Conservation (phyloP, 2,797 vertebrate species). For the Salarias fasciatus region DNA sequence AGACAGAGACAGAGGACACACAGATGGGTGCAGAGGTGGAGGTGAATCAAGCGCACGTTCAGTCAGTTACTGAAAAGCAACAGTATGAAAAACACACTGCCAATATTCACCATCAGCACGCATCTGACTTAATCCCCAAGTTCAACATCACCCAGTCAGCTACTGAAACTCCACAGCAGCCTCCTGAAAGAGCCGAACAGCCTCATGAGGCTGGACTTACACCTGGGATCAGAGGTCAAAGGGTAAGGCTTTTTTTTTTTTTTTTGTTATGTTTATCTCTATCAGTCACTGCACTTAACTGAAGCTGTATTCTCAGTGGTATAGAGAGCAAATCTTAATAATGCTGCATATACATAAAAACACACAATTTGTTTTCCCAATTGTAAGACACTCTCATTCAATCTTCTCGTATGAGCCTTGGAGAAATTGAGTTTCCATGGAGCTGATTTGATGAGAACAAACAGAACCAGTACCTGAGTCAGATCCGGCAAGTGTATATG, state of each 20-base stretch:
- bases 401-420: conserved; percentile 34
- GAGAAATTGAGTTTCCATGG: conserved; percentile 55
- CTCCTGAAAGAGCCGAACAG: conserved; percentile 20
- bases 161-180: conserved; percentile 20
- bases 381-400: conserved; percentile 18
- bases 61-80: conserved; percentile 12
- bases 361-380: conserved; percentile 18
- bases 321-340: neutral
- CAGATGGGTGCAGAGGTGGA: conserved; percentile 7
- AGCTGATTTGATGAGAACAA: conserved; percentile 65
- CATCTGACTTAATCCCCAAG: conserved; percentile 23
- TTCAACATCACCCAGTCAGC: conserved; percentile 26
- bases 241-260: conserved; percentile 47
- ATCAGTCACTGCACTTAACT: neutral
- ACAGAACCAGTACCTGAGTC: too few species aligned
- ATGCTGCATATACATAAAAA: conserved; percentile 14
- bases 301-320: neutral
- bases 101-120: conserved; percentile 12
- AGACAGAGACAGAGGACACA: conserved; percentile 10
- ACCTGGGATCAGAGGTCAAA: conserved; percentile 53
- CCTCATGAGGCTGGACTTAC: neutral
- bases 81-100: conserved; percentile 2
- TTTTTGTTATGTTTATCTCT: neutral
- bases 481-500: too few species aligned
- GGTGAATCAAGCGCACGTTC: conserved; percentile 9